phyloP scores from a whole-genome alignment of 2,888 invertebrate species.

The Stegana nigrithorax region DNA sequence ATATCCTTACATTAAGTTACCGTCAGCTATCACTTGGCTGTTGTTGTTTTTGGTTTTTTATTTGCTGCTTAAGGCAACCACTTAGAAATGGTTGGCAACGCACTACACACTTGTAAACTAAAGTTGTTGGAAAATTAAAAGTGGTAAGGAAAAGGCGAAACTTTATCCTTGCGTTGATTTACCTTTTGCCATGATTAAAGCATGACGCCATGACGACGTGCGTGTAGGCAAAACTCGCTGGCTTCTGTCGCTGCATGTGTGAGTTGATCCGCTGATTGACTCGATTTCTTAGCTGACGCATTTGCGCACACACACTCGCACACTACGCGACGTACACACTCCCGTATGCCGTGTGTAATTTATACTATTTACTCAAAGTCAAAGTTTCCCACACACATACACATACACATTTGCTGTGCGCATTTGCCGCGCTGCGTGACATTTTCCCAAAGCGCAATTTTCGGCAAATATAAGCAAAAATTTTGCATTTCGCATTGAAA shows the following conservation, averaged over 20 bases:
- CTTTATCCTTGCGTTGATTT: background rate
- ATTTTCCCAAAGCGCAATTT: constrained; percentile 50
- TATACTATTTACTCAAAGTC: constrained; percentile 34
- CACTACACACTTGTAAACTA: background rate
- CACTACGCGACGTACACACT: constrained; percentile 16
- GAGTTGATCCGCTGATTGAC: too few relatives aligned
- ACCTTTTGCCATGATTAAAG: background rate
- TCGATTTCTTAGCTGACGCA: background rate
- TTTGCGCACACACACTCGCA: background rate
- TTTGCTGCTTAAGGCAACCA: background rate
- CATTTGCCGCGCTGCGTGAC: constrained; percentile 44
- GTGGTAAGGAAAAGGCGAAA: constrained; percentile 7
- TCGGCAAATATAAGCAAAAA: constrained; percentile 48
- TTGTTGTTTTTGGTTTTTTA: too few relatives aligned
- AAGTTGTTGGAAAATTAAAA: constrained; percentile 6
- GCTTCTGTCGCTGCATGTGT: too few relatives aligned
- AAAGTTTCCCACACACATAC: constrained; percentile 48
- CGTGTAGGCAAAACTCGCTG: too few relatives aligned
- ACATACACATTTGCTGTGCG: background rate
- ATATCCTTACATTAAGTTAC: too few relatives aligned
- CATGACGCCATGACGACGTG: too few relatives aligned
- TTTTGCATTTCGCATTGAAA: constrained; percentile 34
- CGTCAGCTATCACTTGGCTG: too few relatives aligned
- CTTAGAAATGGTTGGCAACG: constrained; percentile 12
- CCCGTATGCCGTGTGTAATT: constrained; percentile 23